A percentile compares a stretch with the other conserved stretches of the same genome.
These are phyloP conservation scores for Rhingia campestris DNA, from an alignment of 2,888 invertebrate genomes.

Conservation along the genomic window DNA sequence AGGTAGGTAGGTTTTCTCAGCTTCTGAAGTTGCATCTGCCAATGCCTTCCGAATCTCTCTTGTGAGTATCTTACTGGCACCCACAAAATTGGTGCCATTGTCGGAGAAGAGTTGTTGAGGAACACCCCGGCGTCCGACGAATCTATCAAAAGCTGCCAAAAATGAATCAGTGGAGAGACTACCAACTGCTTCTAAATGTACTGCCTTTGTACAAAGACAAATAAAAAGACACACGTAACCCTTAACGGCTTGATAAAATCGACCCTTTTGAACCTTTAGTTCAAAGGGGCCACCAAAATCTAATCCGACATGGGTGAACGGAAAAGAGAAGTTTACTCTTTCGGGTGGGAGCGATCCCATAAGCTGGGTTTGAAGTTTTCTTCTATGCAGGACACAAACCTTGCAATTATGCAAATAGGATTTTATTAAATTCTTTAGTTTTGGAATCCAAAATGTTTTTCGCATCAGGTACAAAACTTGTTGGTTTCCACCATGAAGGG, in stretches of 20 bases:
- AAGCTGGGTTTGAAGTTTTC: too few species aligned
- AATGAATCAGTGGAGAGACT: too few species aligned
- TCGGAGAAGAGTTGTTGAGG: slow-evolving; percentile 49
- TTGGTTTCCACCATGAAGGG: neutral
- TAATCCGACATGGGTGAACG: slow-evolving; percentile 53
- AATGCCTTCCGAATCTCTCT: slow-evolving; percentile 5
- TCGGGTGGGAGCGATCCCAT: too few species aligned
- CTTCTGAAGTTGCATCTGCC: slow-evolving; percentile 4
- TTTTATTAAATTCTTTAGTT: too few species aligned
- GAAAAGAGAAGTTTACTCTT: too few species aligned
- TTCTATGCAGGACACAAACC: too few species aligned
- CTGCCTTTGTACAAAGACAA: slow-evolving; percentile 42
- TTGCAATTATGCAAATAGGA: too few species aligned
- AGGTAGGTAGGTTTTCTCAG: slow-evolving; percentile 10
- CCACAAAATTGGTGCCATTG: slow-evolving; percentile 62
- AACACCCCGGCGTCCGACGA: slow-evolving; percentile 51
- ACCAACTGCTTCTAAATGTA: slow-evolving; percentile 52
- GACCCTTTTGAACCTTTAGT: too few species aligned
- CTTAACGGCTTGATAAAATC: too few species aligned
- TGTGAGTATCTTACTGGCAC: slow-evolving; percentile 12
- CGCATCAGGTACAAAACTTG: too few species aligned
- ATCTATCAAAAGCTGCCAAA: slow-evolving; percentile 49
- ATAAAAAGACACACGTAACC: too few species aligned
- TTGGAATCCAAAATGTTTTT: too few species aligned
- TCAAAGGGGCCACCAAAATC: slow-evolving; percentile 64